Evolutionary conservation across 2,113 vertebrate species (phyloP).

Genomic region (Vulpes lagopus): DNA sequence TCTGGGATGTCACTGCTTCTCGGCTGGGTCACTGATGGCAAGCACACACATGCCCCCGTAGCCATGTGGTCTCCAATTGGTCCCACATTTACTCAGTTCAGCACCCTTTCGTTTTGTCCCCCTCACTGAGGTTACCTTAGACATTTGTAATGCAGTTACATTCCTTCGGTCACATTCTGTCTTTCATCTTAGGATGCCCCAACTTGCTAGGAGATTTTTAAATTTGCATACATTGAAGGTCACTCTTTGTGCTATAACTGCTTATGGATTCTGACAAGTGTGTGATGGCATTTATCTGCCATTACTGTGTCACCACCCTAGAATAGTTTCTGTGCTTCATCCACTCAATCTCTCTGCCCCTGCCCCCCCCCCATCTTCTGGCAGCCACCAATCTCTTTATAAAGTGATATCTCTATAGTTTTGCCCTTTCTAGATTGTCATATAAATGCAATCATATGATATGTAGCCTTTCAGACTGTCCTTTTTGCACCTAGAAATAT

Average conservation of each 20-base stretch:
- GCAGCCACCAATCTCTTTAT: background rate
- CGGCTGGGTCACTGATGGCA: background rate
- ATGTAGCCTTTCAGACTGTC: no score
- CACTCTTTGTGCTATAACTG: background rate
- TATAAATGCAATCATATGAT: background rate
- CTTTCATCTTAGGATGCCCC: background rate
- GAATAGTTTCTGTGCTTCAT: background rate
- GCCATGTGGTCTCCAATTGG: background rate
- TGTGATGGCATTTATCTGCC: background rate
- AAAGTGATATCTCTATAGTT: background rate
- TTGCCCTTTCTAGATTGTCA: background rate
- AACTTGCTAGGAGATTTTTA: background rate
- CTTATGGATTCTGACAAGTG: background rate
- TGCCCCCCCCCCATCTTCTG: background rate
- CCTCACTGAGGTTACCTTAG: background rate
- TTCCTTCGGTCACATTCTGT: background rate
- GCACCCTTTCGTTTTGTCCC: background rate
- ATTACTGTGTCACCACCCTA: background rate
- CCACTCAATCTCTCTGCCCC: background rate
- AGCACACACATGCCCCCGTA: background rate
- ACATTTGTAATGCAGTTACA: background rate
- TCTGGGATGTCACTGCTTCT: background rate
- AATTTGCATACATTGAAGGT: background rate
- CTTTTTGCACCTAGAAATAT: background rate
- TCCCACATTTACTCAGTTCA: background rate